These are phyloP conservation scores for Xanthorhoe designata DNA, from an alignment of 2,888 invertebrate species.

Conservation along the genomic window DNA sequence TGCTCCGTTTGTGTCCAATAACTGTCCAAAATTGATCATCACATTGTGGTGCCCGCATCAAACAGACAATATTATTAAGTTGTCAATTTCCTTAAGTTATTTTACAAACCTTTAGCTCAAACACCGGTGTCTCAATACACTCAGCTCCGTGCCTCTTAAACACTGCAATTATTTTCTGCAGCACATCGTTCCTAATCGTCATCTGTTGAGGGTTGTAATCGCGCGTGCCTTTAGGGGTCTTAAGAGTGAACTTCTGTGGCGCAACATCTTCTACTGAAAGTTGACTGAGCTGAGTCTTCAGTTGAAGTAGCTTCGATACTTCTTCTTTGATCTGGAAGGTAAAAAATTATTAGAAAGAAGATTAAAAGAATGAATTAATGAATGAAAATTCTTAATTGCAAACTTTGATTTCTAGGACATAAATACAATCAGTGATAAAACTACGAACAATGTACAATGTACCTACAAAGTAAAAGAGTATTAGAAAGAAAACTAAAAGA, in stretches of 20 bases:
- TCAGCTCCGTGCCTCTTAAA: conserved; percentile 99
- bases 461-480: too few relatives aligned
- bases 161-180: conserved; percentile 93
- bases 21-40: too few relatives aligned
- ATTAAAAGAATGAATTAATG: too few relatives aligned
- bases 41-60: too few relatives aligned
- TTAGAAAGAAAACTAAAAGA: too few relatives aligned
- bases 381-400: not conserved
- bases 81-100: too few relatives aligned
- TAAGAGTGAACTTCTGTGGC: conserved; percentile 93
- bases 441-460: too few relatives aligned
- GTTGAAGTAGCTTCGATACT: conserved; percentile 91
- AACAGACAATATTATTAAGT: too few relatives aligned
- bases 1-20: too few relatives aligned
- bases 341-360: too few relatives aligned
- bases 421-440: too few relatives aligned
- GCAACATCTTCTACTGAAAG: conserved; percentile 85
- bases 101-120: conserved; percentile 93
- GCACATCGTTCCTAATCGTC: conserved; percentile 94
- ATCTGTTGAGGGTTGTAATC: conserved; percentile 98
- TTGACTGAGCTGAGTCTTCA: conserved; percentile 91
- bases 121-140: conserved; percentile 99
- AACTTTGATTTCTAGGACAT: too few relatives aligned
- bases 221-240: conserved; percentile 97
- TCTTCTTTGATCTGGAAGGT: conserved; percentile 92